Base-by-base conservation (phyloP, 2,113 vertebrate genomes). In the Ranitomeya imitator region DNA sequence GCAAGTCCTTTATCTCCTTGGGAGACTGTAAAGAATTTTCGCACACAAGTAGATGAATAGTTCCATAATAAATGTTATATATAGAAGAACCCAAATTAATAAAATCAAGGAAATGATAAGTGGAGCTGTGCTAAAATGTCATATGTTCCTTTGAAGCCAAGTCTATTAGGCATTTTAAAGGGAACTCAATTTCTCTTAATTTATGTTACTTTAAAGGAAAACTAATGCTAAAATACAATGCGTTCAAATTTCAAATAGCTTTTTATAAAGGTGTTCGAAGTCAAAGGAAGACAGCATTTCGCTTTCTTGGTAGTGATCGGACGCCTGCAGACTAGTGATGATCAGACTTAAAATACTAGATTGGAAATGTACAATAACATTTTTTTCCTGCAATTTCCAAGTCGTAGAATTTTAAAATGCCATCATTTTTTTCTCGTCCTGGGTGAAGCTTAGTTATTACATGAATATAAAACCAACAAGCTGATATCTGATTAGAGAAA, bases 11-110 rank as follows among this genome's bases (percentile, higher is more conserved):
- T 87, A 79, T 80, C 86, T 87, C 78, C 86, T 71, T 80, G 86
- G 86, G 86, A 87, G 86, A 80, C 45, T 87, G 77, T 65, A 87
- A 71, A 87, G 63, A 65, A 80, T 71, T 80, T 87, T 71, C 52
- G 37, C 71, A 87, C 78, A 45, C 69, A 80, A 87, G 78, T 79
- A 71, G 86, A 87, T 79, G 76, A 80, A 87, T 86, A 69, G 85
- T 79, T 63, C 76, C 51, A 31, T 57, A 69, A 61, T 87, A 87
- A 87, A 87, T 65, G 86, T 80, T 87, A 69, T 80, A 81, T 80
- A 65, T 52, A 45, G 78, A 87, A 63, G 57, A 59, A 80, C 23
- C 86, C 78, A 87, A 87, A 87, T 79, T 69, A 79, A 65, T 78
- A 80, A 87, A 87, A 79, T 79, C 45, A 79, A 86, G 59, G 18